Evolutionary conservation across 2,797 vertebrate species (phyloP), one percentile per base, ranked within the genome.

Genomic region (Centroberyx gerrardi): DNA sequence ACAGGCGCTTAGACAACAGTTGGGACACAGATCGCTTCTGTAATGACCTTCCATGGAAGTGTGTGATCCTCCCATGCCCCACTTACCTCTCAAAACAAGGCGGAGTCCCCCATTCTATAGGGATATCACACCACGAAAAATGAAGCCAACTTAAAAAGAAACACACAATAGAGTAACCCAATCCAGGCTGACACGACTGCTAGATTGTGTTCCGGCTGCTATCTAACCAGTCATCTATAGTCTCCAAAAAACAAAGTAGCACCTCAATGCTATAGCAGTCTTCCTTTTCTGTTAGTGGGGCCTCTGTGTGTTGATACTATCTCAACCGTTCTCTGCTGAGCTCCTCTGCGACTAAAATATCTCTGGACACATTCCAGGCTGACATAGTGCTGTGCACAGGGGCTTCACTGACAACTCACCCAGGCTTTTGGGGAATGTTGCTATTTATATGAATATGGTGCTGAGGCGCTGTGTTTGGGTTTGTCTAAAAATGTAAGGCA

Each of bases 311-410:
- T 70, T 53, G 58, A 82, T 80, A 61, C 9, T 1, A 77, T 70
- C 80, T 78, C 18, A 4, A 17, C 46, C 18, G 18, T 54, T 15
- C 73, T 58, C 17, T 27, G 63, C 48, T 9, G 62, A 82, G 51
- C 71, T 70, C n/a, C 53, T 14, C 62, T 53, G 61, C 29, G 80
- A 85, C 78, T 68, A 66, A 87, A 83, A 84, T 78, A 84, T 73
- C 70, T 60, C 78, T 73, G 84, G 78, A 82, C 65, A 62, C 18
- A 42, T 74, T 85, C 78, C 77, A 81, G 75, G 61, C 80, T 80
- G 74, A 90, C 70, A 65, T 1, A 81, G 72, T 52, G 18, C 44
- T 62, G 42, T 60, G 63, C 72, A 70, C 52, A 2, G 13, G 66
- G 70, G 62, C 54, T 72, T 76, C n/a, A 22, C 62, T 8, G 78